Percentiles rank a stretch among this genome's conserved stretches.
Evolutionary conservation across 2,888 invertebrate genomes (phyloP).

Genomic region (Dasysyrphus albostriatus): DNA sequence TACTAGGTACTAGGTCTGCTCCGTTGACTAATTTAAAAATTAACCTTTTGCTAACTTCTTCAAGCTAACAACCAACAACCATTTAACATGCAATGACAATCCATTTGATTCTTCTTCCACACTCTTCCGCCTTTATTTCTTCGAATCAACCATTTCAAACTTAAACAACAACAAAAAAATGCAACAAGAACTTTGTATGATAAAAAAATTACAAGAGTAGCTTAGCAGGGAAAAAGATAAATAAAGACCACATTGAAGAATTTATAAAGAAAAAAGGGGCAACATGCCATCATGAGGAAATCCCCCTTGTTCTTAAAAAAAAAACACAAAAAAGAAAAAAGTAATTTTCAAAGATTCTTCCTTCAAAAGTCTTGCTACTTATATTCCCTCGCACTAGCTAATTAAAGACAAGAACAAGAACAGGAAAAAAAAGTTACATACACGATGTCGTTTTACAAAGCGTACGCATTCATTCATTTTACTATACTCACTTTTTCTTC

Average conservation of each 20-base stretch:
- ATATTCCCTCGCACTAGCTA: slow-evolving; percentile 55
- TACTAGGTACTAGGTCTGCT: neutral
- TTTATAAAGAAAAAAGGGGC: slow-evolving; percentile 22
- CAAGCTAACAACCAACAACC: slow-evolving; percentile 15
- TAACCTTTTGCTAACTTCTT: neutral
- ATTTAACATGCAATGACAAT: slow-evolving; percentile 37
- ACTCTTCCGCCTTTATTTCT: slow-evolving; percentile 20
- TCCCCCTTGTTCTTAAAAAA: slow-evolving; percentile 25
- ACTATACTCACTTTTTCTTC: slow-evolving; percentile 41
- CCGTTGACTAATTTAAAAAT: slow-evolving; percentile 21
- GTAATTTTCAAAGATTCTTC: slow-evolving; percentile 39
- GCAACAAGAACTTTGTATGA: slow-evolving; percentile 53
- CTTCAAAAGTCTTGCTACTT: slow-evolving; percentile 10
- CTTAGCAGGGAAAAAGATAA: slow-evolving; percentile 44
- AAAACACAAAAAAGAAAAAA: slow-evolving; percentile 17
- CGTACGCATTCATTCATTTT: slow-evolving; percentile 74
- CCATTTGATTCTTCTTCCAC: slow-evolving; percentile 27
- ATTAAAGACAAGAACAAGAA: slow-evolving; percentile 52
- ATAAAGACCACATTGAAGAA: slow-evolving; percentile 45
- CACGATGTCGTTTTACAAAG: slow-evolving; percentile 35
- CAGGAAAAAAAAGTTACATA: slow-evolving; percentile 26
- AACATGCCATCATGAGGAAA: slow-evolving; percentile 16
- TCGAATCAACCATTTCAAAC: slow-evolving; percentile 19
- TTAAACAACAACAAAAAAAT: slow-evolving; percentile 22
- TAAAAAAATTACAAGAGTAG: slow-evolving; percentile 40